phyloP scores from a whole-genome alignment of 1,140 invertebrate species.

The Achatina immaculata region DNA sequence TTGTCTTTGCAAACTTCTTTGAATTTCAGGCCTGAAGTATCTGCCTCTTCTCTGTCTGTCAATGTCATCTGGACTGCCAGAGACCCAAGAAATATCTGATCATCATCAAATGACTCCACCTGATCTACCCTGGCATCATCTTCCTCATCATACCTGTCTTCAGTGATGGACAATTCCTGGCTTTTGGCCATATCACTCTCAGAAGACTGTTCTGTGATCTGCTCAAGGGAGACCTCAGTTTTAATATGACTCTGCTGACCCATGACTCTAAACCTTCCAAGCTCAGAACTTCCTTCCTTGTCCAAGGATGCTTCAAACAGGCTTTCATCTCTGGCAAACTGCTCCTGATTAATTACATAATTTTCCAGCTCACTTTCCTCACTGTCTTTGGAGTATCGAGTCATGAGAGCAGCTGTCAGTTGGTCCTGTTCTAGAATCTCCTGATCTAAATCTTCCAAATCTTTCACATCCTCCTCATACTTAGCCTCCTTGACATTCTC shows the following conservation, averaged over 20 bases:
- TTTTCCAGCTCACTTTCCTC: background rate
- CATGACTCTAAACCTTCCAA: background rate
- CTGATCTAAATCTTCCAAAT: slow-evolving; percentile 26
- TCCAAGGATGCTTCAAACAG: slow-evolving; percentile 29
- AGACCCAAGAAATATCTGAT: background rate
- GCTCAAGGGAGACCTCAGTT: background rate
- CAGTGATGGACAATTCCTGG: slow-evolving; percentile 43
- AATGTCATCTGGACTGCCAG: background rate
- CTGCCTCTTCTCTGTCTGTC: background rate
- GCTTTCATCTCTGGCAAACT: background rate
- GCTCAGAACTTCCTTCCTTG: background rate
- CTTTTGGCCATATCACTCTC: slow-evolving; percentile 27
- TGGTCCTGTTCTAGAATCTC: slow-evolving; percentile 43
- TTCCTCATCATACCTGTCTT: slow-evolving; percentile 2
- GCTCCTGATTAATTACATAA: background rate
- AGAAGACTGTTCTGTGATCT: slow-evolving; percentile 2
- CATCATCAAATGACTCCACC: background rate
- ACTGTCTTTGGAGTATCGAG: background rate
- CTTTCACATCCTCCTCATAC: slow-evolving; percentile 13
- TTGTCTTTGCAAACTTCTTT: slow-evolving; percentile 6
- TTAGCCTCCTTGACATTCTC: slow-evolving; percentile 30
- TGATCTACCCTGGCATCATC: background rate
- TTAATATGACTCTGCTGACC: background rate
- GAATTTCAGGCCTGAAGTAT: slow-evolving; percentile 12
- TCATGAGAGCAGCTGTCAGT: slow-evolving; percentile 39